These are phyloP conservation scores for Euphonia xanthogaster DNA, from an alignment of 2,797 vertebrate species.

Conservation along the genomic window DNA sequence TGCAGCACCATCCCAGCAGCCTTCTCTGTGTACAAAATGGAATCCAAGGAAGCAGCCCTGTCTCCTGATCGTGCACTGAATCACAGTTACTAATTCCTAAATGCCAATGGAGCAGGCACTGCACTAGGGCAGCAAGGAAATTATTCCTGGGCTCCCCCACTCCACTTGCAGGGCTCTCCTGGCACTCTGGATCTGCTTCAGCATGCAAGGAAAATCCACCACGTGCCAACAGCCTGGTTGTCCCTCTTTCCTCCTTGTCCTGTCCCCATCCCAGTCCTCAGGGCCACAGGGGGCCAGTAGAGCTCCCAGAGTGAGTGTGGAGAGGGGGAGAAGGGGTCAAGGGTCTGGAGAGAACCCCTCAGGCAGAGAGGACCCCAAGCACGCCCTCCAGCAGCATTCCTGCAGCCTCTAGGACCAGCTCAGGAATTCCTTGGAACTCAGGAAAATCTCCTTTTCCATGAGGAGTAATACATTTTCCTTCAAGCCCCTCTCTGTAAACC, in stretches of 20 bases:
- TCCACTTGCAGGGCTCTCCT: not conserved
- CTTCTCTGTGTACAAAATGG: not conserved
- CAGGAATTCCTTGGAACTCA: not conserved
- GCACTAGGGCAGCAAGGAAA: not conserved
- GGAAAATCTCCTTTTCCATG: not conserved
- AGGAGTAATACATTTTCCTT: not conserved
- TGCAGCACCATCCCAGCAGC: not conserved
- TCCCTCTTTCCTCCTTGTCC: not conserved
- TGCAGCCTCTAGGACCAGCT: not conserved
- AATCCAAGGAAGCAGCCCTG: constrained; percentile 47
- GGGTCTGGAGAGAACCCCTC: not conserved
- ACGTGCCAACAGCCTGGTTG: rapidly evolving
- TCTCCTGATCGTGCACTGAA: constrained; percentile 44
- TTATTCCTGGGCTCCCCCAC: not conserved
- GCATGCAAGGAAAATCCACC: not conserved
- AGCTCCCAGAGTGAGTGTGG: not conserved
- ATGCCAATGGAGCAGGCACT: not conserved
- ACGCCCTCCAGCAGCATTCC: not conserved
- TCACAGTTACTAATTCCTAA: constrained; percentile 58
- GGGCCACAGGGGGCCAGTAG: not conserved
- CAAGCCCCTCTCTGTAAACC: not conserved
- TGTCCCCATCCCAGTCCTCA: not conserved
- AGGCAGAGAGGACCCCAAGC: not conserved
- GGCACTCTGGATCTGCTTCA: not conserved
- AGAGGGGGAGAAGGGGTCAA: not conserved